Percentiles rank a stretch among this genome's conserved stretches.
phyloP scores from a whole-genome alignment of 2,113 vertebrate species.

The Leptosomus discolor region DNA sequence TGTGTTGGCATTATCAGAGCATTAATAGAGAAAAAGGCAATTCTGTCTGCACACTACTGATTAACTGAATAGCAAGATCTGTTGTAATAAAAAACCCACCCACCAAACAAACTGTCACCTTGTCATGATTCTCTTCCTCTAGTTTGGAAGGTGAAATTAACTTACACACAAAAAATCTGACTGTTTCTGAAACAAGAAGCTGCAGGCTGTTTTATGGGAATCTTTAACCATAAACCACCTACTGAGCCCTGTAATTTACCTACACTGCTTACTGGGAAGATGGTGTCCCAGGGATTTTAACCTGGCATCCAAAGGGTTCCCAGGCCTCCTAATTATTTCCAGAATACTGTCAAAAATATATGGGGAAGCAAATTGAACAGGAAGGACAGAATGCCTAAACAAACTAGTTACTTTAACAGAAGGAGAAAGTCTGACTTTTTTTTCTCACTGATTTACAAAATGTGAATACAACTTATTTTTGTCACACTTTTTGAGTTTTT shows the following conservation, averaged over 20 bases:
- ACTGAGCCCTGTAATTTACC: constrained; percentile 33
- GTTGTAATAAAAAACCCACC: background rate
- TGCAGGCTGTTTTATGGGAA: constrained; percentile 43
- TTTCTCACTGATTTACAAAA: background rate
- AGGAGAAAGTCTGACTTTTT: background rate
- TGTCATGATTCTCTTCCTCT: background rate
- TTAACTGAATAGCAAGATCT: background rate
- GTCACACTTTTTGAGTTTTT: background rate
- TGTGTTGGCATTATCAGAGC: background rate
- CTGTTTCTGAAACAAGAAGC: background rate
- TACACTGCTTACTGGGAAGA: background rate
- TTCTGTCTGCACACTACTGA: background rate
- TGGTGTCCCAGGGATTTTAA: background rate
- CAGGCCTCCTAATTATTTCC: constrained; percentile 29
- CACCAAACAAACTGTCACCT: background rate
- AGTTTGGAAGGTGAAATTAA: background rate
- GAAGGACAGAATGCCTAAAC: background rate
- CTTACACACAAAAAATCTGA: background rate
- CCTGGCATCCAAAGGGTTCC: background rate
- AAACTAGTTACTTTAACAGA: background rate
- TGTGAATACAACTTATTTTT: background rate
- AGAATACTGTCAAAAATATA: constrained; percentile 18
- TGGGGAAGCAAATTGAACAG: background rate
- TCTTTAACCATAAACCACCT: constrained; percentile 37
- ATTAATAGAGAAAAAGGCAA: background rate